A percentile compares a stretch with the other conserved stretches of the same genome.
phyloP scores from a whole-genome alignment of 2,113 vertebrate genomes.

The Brachirus orientalis region DNA sequence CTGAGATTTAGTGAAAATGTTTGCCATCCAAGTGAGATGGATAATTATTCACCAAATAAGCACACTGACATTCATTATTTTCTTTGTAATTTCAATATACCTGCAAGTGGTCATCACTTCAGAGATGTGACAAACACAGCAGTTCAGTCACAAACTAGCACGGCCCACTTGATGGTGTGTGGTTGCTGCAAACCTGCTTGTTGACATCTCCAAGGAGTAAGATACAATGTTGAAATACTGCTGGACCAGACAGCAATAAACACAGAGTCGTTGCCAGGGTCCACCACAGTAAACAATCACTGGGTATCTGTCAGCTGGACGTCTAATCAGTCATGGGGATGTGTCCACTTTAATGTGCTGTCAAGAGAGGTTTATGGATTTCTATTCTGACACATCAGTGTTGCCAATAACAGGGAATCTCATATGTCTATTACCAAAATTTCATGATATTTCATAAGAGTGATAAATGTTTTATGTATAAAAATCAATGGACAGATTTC shows the following conservation, averaged over 20 bases:
- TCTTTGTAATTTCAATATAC: conserved; percentile 23
- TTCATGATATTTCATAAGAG: conserved; percentile 47
- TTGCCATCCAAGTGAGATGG: conserved; percentile 34
- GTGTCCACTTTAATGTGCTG: conserved; percentile 77
- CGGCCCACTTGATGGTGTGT: conserved; percentile 19
- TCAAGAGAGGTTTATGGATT: conserved; percentile 72
- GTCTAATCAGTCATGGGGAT: conserved; percentile 73
- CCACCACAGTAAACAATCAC: conserved; percentile 78
- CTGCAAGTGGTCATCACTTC: conserved; percentile 26
- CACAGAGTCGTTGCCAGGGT: conserved; percentile 69
- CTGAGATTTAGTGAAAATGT: conserved; percentile 38
- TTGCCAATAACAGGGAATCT: conserved; percentile 64
- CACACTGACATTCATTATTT: conserved; percentile 10
- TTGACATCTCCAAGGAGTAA: conserved; percentile 67
- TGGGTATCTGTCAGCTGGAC: conserved; percentile 69
- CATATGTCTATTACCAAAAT: conserved; percentile 53
- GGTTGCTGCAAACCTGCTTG: conserved; percentile 36
- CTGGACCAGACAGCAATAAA: conserved; percentile 77
- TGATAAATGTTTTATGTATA: conserved; percentile 30
- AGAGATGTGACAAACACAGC: conserved; percentile 17
- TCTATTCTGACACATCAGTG: conserved; percentile 70
- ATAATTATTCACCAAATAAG: conserved; percentile 62
- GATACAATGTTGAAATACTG: conserved; percentile 78
- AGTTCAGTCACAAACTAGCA: conserved; percentile 17
- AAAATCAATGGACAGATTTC: conserved; percentile 33